phyloP scores from a whole-genome alignment of 2,113 vertebrate genomes.

The Syrmaticus mikado region DNA sequence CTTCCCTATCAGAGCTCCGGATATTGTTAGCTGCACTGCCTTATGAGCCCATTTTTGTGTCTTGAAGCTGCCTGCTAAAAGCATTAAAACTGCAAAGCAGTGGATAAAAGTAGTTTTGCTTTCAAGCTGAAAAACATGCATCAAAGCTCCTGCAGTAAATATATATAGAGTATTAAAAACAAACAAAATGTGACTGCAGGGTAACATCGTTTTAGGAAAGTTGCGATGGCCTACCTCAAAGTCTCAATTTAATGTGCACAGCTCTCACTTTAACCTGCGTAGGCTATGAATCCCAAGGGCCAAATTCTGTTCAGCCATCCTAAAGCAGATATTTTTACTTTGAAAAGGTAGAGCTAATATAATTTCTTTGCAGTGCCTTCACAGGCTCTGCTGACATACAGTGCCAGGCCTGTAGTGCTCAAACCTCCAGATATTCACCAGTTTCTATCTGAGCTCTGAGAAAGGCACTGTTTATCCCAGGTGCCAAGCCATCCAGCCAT shows the following conservation, averaged over 20 bases:
- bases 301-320: background rate
- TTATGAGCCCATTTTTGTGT: background rate
- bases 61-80: constrained; percentile 57
- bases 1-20: background rate
- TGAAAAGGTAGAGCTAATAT: background rate
- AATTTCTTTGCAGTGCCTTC: background rate
- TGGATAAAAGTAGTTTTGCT: constrained; percentile 35
- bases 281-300: constrained; percentile 29
- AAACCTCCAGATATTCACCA: background rate
- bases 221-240: constrained; percentile 22
- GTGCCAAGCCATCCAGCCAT: background rate
- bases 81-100: constrained; percentile 55
- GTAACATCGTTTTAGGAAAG: constrained; percentile 58
- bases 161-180: constrained; percentile 54
- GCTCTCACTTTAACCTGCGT: constrained; percentile 34
- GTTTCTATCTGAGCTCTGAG: background rate
- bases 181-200: constrained; percentile 59
- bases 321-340: background rate
- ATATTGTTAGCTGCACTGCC: constrained; percentile 13
- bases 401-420: too few species aligned
- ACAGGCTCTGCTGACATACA: background rate
- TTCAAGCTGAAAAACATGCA: constrained; percentile 66
- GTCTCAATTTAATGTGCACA: constrained; percentile 23
- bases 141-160: constrained; percentile 59
- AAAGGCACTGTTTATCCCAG: background rate